Percentiles rank a stretch among this genome's conserved stretches.
Conservation (phyloP, 1,140 invertebrate genomes). For the Drosophila nikananu region DNA sequence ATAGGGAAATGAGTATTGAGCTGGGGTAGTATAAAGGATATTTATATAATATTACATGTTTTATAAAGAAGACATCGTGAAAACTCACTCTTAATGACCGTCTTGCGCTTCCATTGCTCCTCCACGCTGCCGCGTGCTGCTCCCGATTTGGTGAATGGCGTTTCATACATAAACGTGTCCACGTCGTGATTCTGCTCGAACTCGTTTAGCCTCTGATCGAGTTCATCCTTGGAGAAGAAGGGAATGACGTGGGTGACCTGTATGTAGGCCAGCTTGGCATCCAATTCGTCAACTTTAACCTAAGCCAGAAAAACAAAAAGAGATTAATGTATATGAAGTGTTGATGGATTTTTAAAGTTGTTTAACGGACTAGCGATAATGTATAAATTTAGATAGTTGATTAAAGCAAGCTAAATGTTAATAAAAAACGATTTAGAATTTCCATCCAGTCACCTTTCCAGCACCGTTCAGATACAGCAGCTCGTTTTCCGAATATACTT, state of each 20-base stretch:
- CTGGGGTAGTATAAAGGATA: conserved; percentile 83
- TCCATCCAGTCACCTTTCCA: not conserved
- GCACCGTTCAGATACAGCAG: not conserved
- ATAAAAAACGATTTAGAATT: not conserved
- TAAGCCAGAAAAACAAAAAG: conserved; percentile 75
- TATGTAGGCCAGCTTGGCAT: conserved; percentile 94
- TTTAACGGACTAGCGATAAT: not conserved
- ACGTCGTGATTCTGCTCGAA: conserved; percentile 96
- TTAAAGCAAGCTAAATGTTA: not conserved
- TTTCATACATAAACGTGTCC: conserved; percentile 95
- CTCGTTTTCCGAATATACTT: conserved; percentile 1
- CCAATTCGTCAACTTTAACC: conserved; percentile 92
- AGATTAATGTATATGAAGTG: not conserved
- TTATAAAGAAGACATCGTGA: not conserved
- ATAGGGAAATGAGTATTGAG: conserved; percentile 95
- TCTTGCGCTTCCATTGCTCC: conserved; percentile 95
- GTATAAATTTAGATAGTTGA: not conserved
- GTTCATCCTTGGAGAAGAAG: conserved; percentile 90
- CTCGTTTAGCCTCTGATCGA: conserved; percentile 89
- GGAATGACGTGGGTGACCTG: conserved; percentile 95
- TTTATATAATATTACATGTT: not conserved
- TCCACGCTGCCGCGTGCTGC: conserved; percentile 92
- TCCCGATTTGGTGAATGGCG: conserved; percentile 95
- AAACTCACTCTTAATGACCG: conserved; percentile 91
- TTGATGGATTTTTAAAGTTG: not conserved